Evolutionary conservation across 2,797 vertebrate genomes (phyloP).

Genomic region (Pithecia hirsuta): DNA sequence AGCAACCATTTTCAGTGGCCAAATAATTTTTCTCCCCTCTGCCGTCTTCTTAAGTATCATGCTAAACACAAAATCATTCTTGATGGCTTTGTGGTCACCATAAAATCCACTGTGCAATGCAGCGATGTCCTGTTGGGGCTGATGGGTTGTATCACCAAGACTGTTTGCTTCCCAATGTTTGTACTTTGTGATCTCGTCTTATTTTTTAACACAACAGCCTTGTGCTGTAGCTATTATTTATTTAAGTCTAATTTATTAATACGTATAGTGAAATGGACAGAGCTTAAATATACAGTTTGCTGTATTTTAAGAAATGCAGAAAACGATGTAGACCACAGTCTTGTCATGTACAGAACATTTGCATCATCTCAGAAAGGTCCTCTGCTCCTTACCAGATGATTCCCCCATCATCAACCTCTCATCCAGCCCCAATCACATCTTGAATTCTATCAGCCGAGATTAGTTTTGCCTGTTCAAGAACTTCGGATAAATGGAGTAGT

Average conservation of each 20-base stretch:
- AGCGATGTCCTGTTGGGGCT: rapidly evolving
- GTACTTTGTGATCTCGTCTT: background rate
- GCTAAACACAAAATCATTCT: background rate
- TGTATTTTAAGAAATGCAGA: background rate
- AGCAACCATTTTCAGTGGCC: background rate
- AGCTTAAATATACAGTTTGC: background rate
- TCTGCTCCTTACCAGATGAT: background rate
- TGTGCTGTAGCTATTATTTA: background rate
- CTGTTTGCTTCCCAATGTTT: background rate
- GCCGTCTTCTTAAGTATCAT: background rate
- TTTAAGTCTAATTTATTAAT: background rate
- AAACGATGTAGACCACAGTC: background rate
- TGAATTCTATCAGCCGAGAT: background rate
- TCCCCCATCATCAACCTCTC: background rate
- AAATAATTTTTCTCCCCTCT: background rate
- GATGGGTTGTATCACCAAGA: background rate
- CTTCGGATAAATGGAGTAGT: background rate
- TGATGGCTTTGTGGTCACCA: background rate
- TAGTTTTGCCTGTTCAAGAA: background rate
- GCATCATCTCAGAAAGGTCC: background rate
- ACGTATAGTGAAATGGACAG: background rate
- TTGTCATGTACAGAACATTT: background rate
- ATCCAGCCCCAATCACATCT: background rate
- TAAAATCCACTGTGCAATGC: too few species aligned
- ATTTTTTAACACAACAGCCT: background rate